Conservation (phyloP, 2,113 vertebrate genomes). For the Bettongia penicillata region DNA sequence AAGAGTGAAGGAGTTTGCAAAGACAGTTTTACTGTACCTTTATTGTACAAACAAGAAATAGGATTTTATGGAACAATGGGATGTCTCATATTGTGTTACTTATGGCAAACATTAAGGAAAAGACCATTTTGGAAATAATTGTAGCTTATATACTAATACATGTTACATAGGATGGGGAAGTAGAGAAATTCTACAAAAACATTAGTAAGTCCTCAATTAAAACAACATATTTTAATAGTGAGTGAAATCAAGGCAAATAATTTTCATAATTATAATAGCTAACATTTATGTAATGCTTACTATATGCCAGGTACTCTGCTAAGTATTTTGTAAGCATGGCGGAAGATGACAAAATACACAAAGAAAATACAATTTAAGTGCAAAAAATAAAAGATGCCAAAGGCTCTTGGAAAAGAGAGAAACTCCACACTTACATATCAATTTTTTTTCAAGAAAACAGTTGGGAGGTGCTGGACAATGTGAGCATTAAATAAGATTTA, state of each 20-base stretch:
- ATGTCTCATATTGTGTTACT: not conserved
- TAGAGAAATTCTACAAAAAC: not conserved
- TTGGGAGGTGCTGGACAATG: not conserved
- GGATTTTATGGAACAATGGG: not conserved
- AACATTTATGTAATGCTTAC: not conserved
- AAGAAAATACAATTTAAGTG: not conserved
- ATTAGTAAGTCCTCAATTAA: not conserved
- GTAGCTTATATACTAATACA: not conserved
- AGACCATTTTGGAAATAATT: not conserved
- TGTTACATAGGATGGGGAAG: not conserved
- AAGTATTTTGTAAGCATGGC: not conserved
- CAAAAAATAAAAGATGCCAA: not conserved
- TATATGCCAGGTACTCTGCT: not conserved
- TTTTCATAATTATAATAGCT: not conserved
- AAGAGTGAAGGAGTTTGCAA: not conserved
- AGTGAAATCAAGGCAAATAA: not conserved
- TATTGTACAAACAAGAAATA: not conserved
- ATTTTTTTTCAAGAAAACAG: not conserved
- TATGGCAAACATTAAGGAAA: not conserved
- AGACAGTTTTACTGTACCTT: not conserved
- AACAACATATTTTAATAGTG: not conserved
- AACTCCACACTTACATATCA: not conserved
- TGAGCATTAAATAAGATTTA: not conserved
- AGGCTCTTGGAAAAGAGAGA: not conserved
- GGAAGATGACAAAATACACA: not conserved